A percentile compares a stretch with the other conserved stretches of the same genome.
These are phyloP conservation scores for Chiroxiphia lanceolata DNA, from an alignment of 2,797 vertebrate genomes.

Conservation along the genomic window DNA sequence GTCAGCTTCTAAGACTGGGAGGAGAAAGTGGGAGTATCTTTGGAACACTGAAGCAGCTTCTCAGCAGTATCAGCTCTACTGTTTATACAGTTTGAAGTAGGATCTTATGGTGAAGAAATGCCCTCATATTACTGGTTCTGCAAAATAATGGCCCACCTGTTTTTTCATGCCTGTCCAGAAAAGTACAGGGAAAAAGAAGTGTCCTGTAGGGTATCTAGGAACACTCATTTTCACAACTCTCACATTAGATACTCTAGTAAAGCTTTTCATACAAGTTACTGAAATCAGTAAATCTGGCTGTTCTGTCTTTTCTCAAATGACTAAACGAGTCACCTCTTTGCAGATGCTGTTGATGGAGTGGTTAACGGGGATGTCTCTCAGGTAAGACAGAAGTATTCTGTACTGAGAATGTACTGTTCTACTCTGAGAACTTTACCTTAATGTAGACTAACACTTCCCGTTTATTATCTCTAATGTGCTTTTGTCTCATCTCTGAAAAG, in stretches of 20 bases:
- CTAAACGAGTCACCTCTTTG: conserved; percentile 56
- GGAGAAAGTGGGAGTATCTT: neutral
- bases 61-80: neutral
- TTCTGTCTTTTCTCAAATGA: neutral
- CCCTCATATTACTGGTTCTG: neutral
- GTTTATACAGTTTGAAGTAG: neutral
- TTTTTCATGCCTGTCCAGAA: neutral
- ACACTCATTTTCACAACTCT: neutral
- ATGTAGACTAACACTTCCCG: neutral
- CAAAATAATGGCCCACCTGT: neutral
- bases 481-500: neutral
- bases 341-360: conserved; percentile 81
- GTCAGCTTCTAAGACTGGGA: neutral
- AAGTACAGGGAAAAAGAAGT: neutral
- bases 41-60: neutral
- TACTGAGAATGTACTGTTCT: neutral
- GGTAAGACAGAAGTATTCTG: conserved; percentile 76
- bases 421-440: neutral
- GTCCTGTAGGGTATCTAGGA: neutral
- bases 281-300: neutral
- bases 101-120: neutral
- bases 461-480: neutral
- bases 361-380: conserved; percentile 88
- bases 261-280: neutral
- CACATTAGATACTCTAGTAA: neutral